Base-by-base conservation (phyloP, 2,797 vertebrate species). In the Margarornis squamiger region DNA sequence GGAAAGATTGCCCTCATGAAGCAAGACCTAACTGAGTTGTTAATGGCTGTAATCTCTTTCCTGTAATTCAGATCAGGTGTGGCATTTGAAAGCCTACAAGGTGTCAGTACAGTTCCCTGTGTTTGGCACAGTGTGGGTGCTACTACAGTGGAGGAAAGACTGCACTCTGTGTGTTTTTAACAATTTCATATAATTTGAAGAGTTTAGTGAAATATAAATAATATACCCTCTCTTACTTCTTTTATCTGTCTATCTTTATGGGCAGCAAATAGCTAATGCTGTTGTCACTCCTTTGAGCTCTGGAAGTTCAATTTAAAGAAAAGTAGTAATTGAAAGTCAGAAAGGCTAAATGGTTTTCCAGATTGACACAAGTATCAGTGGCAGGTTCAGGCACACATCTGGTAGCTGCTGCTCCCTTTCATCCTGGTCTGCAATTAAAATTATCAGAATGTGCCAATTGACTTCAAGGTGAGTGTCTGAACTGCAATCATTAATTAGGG, bases 101-200 rank as follows among this genome's bases (percentile, higher is more conserved):
- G 14, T 45, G 36, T 63, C 18, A 19, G 27, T 55, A 34, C 27
- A 66, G 32, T 66, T 88, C 30, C 10, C 26, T 57, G 32, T 54
- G 43, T 51, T 49, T 68, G 36, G 7, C 36, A 49, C 0, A 0
- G 5, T 39, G 18, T 54, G 32, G 0, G 0, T 36, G 24, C 34
- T 73, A 1, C 16, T 21, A 18, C 57, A 51, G 41, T 7, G 29
- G 13, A 73, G 23, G 32, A 72, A 82, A 52, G 24, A 22, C 10
- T 62, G 11, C 1, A 3, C 7, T 85, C 10, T 29, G 7, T n/a
- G 29, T 89, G 24, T 21, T 55, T 73, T 91, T 43, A 59, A 41
- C 81, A 1, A 49, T 86, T 75, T 70, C 3, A 7, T 45, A 14
- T 46, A 1, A 0, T 73, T 88, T 73, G 23, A 78, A 78, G 36